These are phyloP conservation scores for Drosophila watanabei DNA, from an alignment of 1,140 invertebrate genomes.

Conservation along the genomic window DNA sequence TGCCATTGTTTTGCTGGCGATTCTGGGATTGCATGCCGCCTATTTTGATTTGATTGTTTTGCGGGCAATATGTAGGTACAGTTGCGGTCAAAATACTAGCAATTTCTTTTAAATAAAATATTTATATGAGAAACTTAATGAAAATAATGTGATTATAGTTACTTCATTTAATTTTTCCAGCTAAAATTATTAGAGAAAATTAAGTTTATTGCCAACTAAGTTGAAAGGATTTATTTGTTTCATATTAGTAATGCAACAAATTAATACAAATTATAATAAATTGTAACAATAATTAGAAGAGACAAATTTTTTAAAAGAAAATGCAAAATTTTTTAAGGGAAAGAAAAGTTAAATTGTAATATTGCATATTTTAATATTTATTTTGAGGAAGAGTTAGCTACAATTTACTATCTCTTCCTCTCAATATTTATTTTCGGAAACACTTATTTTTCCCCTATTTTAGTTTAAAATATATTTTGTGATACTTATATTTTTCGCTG, in stretches of 20 bases:
- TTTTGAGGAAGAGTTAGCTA: no score
- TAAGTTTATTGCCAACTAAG: not conserved
- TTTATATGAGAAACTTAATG: no score
- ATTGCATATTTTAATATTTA: no score
- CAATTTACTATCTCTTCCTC: no score
- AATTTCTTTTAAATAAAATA: no score
- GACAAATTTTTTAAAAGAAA: not conserved
- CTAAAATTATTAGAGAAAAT: no score
- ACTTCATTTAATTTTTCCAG: no score
- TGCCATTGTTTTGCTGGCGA: constrained; percentile 33
- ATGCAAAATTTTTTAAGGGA: not conserved
- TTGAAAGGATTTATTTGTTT: not conserved
- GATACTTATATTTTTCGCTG: not conserved
- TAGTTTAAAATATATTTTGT: not conserved
- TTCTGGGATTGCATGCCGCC: constrained; percentile 63
- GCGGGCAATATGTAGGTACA: constrained; percentile 41
- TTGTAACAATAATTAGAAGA: not conserved
- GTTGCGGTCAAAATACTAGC: not conserved
- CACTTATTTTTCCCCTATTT: no score
- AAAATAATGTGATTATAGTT: no score
- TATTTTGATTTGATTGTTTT: constrained; percentile 73
- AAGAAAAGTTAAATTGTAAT: not conserved
- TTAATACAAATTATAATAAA: not conserved
- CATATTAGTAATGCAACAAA: not conserved
- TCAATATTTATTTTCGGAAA: not conserved